phyloP scores from a whole-genome alignment of 2,888 invertebrate genomes.

The Hydropsyche betteni region DNA sequence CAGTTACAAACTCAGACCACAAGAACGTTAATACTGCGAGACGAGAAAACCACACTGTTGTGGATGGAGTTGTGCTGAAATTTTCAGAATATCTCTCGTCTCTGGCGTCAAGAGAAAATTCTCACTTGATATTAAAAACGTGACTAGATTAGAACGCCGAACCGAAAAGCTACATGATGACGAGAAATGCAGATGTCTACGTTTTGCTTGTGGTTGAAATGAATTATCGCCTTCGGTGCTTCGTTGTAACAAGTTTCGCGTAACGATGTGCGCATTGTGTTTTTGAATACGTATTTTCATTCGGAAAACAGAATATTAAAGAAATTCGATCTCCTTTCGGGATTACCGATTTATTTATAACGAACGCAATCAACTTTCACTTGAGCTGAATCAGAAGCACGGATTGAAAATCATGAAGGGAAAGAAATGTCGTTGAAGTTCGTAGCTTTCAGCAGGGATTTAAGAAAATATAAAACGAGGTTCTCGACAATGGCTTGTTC shows the following conservation, averaged over 20 bases:
- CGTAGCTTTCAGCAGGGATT: neutral
- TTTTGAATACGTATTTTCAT: no score
- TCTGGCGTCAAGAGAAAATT: conserved; percentile 16
- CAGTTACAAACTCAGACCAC: neutral
- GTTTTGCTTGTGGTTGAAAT: neutral
- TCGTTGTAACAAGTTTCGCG: neutral
- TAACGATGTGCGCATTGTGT: no score
- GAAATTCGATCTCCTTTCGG: neutral
- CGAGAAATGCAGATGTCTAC: conserved; percentile 12
- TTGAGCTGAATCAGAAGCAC: neutral
- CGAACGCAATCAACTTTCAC: conserved; percentile 11
- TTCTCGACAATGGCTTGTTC: neutral
- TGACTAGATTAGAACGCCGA: conserved; percentile 15
- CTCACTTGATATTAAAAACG: conserved; percentile 27
- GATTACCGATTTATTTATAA: conserved; percentile 2
- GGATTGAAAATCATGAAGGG: neutral
- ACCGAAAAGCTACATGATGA: conserved; percentile 16
- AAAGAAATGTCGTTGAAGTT: neutral
- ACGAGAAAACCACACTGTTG: conserved; percentile 8
- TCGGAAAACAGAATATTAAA: neutral
- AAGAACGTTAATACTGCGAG: neutral
- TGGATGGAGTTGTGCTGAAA: conserved; percentile 1
- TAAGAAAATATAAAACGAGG: neutral
- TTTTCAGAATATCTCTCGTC: conserved; percentile 16
- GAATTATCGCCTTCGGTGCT: neutral